A percentile compares a stretch with the other conserved stretches of the same genome.
Evolutionary conservation across 2,113 vertebrate genomes (phyloP).

Genomic region (Guaruba guarouba): DNA sequence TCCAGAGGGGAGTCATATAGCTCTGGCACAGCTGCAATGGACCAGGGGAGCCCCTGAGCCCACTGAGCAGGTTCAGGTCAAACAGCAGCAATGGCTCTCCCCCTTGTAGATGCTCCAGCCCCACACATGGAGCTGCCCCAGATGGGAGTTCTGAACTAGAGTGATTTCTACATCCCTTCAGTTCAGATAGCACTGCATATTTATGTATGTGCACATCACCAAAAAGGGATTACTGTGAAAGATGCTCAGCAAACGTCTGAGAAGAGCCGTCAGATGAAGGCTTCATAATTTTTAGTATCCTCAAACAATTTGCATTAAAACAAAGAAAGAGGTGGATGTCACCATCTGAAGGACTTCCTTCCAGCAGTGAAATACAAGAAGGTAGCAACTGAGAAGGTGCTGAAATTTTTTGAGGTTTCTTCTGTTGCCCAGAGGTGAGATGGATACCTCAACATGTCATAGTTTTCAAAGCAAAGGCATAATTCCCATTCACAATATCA

Average conservation of each 20-base stretch:
- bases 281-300: neutral
- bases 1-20: neutral
- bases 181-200: neutral
- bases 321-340: neutral
- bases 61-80: neutral
- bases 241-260: neutral
- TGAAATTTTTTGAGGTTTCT: neutral
- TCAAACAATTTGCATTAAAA: neutral
- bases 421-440: neutral
- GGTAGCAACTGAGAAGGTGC: neutral
- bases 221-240: neutral
- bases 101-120: neutral
- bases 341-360: neutral
- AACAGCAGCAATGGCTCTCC: neutral
- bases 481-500: neutral
- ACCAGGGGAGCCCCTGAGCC: neutral
- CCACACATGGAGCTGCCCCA: neutral
- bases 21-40: neutral
- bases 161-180: neutral
- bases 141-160: neutral
- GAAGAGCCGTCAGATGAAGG: neutral
- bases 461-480: neutral
- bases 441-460: neutral
- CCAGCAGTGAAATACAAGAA: neutral
- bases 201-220: neutral